phyloP scores from a whole-genome alignment of 2,888 invertebrate genomes.

The Carterocephalus palaemon region DNA sequence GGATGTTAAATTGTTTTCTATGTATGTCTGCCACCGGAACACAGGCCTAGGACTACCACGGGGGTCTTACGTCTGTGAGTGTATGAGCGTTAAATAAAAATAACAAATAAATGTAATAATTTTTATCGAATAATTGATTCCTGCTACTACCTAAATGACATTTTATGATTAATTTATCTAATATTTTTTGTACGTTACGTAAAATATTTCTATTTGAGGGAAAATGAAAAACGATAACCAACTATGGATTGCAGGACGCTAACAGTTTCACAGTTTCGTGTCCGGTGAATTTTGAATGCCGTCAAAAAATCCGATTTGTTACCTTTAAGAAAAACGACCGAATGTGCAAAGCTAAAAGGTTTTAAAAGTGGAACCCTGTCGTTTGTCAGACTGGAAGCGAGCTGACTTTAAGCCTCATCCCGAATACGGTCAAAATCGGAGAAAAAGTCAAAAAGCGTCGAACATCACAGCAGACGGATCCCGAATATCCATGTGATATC shows the following conservation, averaged over 20 bases:
- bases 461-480: constrained; percentile 1
- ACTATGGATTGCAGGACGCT: not conserved
- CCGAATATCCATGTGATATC: constrained; percentile 1
- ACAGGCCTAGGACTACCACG: no score
- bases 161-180: no score
- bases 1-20: no score
- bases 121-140: no score
- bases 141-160: no score
- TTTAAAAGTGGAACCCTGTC: constrained; percentile 26
- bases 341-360: constrained; percentile 22
- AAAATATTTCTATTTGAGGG: no score
- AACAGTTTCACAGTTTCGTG: not conserved
- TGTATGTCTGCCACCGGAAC: no score
- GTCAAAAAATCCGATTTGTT: constrained; percentile 14
- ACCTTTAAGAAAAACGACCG: constrained; percentile 23
- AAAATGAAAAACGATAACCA: no score
- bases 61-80: no score
- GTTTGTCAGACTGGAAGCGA: constrained; percentile 18
- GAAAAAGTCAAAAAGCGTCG: constrained; percentile 14
- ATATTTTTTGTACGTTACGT: no score
- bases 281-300: constrained; percentile 3
- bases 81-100: no score
- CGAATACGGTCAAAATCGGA: constrained; percentile 15
- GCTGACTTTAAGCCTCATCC: constrained; percentile 20
- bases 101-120: no score